These are phyloP conservation scores for Parauchenoglanis punctatus DNA, from an alignment of 2,797 vertebrate species.

Conservation along the genomic window DNA sequence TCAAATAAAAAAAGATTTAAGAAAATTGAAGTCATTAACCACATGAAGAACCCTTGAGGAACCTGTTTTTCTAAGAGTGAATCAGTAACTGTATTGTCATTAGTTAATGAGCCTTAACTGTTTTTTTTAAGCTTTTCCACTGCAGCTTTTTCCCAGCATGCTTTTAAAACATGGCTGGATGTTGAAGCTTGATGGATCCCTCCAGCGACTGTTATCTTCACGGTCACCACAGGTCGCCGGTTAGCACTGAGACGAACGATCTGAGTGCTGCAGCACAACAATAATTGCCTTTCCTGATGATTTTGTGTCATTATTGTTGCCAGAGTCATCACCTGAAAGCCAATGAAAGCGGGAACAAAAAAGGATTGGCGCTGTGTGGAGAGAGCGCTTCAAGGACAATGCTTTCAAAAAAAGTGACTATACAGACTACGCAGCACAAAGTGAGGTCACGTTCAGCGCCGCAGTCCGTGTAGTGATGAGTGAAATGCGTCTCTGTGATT, in stretches of 20 bases:
- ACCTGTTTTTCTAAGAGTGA: background rate
- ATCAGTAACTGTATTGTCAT: background rate
- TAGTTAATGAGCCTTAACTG: constrained; percentile 11
- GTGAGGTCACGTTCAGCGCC: background rate
- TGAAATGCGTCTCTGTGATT: background rate
- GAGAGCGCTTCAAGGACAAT: background rate
- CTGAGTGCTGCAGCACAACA: constrained; percentile 19
- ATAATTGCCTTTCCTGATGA: constrained; percentile 35
- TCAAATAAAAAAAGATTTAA: background rate
- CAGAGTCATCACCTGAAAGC: constrained; percentile 22
- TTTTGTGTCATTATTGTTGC: constrained; percentile 18
- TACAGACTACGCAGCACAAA: background rate
- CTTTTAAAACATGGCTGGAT: constrained; percentile 22
- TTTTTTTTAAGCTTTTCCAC: background rate
- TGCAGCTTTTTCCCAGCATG: background rate
- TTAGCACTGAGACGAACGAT: constrained; percentile 8
- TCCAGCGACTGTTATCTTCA: constrained; percentile 9
- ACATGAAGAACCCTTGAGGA: background rate
- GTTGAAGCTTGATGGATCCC: constrained; percentile 17
- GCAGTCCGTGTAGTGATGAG: background rate
- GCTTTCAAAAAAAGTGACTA: background rate
- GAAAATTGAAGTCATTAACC: background rate
- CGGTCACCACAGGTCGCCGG: constrained; percentile 15
- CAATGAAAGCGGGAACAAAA: background rate
- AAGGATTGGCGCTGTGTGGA: background rate